These are phyloP conservation scores for Galerucella pusilla DNA, from an alignment of 2,888 invertebrate genomes.

Conservation along the genomic window DNA sequence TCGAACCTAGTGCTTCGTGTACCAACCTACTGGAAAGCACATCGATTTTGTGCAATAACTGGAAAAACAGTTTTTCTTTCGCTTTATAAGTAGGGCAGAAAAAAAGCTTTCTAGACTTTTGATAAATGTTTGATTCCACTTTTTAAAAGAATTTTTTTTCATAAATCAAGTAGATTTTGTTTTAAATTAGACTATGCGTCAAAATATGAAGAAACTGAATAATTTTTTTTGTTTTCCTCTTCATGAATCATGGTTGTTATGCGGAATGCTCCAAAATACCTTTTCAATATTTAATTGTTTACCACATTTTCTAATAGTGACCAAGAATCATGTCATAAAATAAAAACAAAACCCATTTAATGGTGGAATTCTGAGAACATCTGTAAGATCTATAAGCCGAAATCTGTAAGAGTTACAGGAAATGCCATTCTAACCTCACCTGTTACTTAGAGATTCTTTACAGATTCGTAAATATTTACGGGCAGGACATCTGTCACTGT, in stretches of 20 bases:
- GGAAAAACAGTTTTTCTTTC: conserved; percentile 12
- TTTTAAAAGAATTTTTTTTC: too few species aligned
- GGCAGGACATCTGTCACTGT: too few species aligned
- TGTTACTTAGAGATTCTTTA: too few species aligned
- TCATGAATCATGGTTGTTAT: not conserved
- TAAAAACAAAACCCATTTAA: too few species aligned
- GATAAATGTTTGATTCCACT: not conserved
- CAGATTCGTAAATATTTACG: too few species aligned
- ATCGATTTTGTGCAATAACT: conserved; percentile 32
- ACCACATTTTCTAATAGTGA: not conserved
- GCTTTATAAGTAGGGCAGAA: conserved; percentile 1
- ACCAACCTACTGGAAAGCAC: conserved; percentile 26
- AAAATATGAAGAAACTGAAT: too few species aligned
- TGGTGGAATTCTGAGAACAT: too few species aligned
- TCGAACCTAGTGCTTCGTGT: conserved; percentile 25
- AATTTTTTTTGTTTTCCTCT: not conserved
- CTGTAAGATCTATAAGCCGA: too few species aligned
- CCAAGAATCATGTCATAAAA: not conserved
- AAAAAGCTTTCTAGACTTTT: not conserved
- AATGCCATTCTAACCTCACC: too few species aligned
- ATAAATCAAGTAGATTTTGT: too few species aligned
- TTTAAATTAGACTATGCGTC: too few species aligned
- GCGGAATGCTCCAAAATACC: not conserved
- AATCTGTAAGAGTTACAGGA: too few species aligned
- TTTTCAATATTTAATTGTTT: not conserved